These are phyloP conservation scores for Tetrapedia diversipes DNA, from an alignment of 2,888 invertebrate genomes.

Conservation along the genomic window DNA sequence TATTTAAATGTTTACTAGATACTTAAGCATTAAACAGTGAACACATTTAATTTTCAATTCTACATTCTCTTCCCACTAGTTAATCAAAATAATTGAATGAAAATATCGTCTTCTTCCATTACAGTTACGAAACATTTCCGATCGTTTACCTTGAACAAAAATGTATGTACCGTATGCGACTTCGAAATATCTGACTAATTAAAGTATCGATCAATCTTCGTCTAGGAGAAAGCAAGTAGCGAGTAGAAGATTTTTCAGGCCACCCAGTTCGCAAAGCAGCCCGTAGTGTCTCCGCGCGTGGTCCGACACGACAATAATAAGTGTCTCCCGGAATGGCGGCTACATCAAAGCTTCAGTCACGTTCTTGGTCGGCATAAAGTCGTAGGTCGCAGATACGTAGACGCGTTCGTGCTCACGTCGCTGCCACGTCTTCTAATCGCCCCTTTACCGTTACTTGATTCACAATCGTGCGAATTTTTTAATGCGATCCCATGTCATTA, in stretches of 20 bases:
- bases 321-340: constrained; percentile 81
- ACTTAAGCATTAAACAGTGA: too few relatives aligned
- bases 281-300: constrained; percentile 24
- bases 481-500: background rate
- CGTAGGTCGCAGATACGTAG: constrained; percentile 77
- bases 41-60: too few relatives aligned
- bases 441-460: constrained; percentile 69
- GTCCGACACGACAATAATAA: constrained; percentile 76
- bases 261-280: constrained; percentile 23
- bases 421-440: constrained; percentile 73
- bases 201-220: background rate
- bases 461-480: constrained; percentile 41
- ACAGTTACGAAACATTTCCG: too few relatives aligned
- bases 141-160: too few relatives aligned
- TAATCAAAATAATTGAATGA: too few relatives aligned
- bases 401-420: constrained; percentile 72
- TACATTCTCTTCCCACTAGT: too few relatives aligned
- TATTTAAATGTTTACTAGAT: too few relatives aligned
- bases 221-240: background rate
- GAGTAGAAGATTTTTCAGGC: constrained; percentile 13
- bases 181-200: too few relatives aligned
- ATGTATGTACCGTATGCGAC: too few relatives aligned
- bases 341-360: constrained; percentile 78
- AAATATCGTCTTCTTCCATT: too few relatives aligned
- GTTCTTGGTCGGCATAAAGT: constrained; percentile 73